phyloP scores from a whole-genome alignment of 2,888 invertebrate genomes.

The Troides oblongomaculatus region DNA sequence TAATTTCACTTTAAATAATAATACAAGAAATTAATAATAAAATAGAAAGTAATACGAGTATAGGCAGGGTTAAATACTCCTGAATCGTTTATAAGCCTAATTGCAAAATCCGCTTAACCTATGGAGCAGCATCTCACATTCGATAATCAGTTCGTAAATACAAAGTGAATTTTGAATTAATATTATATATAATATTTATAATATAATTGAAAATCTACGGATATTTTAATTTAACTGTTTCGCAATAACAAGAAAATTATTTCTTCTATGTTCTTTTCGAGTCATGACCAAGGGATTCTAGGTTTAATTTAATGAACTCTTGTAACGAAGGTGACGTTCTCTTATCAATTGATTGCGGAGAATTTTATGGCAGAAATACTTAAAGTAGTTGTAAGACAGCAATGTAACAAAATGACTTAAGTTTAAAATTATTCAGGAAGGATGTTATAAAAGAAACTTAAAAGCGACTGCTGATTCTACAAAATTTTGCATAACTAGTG shows the following conservation, averaged over 20 bases:
- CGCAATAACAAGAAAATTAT: too few relatives aligned
- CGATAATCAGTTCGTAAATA: conserved; percentile 9
- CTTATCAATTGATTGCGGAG: not conserved
- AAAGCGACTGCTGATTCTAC: too few relatives aligned
- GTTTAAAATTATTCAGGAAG: not conserved
- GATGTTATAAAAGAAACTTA: too few relatives aligned
- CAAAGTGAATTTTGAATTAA: not conserved
- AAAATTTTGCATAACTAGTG: too few relatives aligned
- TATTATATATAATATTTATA: too few relatives aligned
- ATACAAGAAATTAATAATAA: not conserved
- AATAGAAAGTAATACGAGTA: conserved; percentile 1
- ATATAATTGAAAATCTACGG: not conserved
- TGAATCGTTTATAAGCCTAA: conserved; percentile 21
- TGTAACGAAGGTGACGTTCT: not conserved
- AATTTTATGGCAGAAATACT: not conserved
- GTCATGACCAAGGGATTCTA: not conserved
- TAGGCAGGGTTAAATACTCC: conserved; percentile 9
- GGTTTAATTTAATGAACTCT: not conserved
- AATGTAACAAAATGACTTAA: not conserved
- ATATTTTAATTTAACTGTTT: too few relatives aligned
- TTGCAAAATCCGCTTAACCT: conserved; percentile 23
- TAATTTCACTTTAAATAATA: not conserved
- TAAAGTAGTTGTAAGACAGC: not conserved
- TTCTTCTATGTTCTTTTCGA: not conserved
- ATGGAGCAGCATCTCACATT: conserved; percentile 13